Evolutionary conservation across 2,888 invertebrate genomes (phyloP), one percentile per base, ranked within the genome.

Genomic region (Xestia sexstrigata): DNA sequence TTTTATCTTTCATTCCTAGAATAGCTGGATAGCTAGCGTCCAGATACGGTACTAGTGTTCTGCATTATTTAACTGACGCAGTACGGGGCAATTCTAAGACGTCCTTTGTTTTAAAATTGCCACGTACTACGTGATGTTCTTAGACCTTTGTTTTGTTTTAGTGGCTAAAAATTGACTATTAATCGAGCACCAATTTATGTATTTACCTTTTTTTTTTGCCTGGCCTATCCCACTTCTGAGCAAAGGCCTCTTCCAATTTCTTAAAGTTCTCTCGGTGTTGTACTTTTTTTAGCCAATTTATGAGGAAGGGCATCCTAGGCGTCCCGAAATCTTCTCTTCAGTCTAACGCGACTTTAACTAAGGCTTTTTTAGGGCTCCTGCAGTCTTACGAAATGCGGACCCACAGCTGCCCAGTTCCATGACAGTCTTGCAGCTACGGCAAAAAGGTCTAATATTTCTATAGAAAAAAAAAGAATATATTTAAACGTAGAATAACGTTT

Each of bases 1-100:
- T 78, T 85, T 78, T 78, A 85, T 85, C 82, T 72, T 71, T 17
- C 30, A 70, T 75, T 55, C 35, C 63, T 65, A 52, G 70, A 55
- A 58, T n/a, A 42, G 52, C 52, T 23, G 11, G 42, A 60, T 69
- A 63, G 73, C 49, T 74, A 2, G 52, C 47, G 35, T 69, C 23
- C 35, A 55, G 63, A 23, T 67, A 69, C 35, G 5, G 13, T 17
- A n/a, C n/a, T 42, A 26, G 15, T 20, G 39, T 35, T 55, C 15
- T 66, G 35, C 23, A 58, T 35, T 67, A 39, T 35, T 52, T n/a
- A 66, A 49, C 26, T 39, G 23, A 47, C 1, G 3, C 17, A 47
- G 15, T 45, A 47, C 1, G 0, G n/a, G 35, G 39, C 9, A 35
- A 30, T 77, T n/a, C 11, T 39, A 49, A 2, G 65, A 15, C 17